Evolutionary conservation across 2,797 vertebrate genomes (phyloP).

Genomic region (Crenuchus spilurus): DNA sequence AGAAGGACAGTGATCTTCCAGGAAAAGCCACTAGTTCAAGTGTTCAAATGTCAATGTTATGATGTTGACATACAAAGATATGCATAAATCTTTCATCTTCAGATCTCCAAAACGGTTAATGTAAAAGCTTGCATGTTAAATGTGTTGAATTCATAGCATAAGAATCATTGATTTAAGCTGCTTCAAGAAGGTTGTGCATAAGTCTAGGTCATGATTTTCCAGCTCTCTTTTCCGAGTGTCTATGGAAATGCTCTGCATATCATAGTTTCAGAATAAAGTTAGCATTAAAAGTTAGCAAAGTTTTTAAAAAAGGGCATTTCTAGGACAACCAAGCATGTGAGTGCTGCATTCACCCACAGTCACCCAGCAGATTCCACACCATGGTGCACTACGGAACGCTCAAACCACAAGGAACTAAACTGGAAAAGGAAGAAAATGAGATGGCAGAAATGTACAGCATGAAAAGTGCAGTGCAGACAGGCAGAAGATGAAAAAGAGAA

Average conservation of each 20-base stretch:
- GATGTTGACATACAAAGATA: neutral
- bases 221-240: neutral
- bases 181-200: too few species aligned
- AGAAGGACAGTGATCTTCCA: neutral
- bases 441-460: conserved; percentile 20
- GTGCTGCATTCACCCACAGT: neutral
- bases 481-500: neutral
- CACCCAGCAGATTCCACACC: neutral
- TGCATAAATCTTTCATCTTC: neutral
- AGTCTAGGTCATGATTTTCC: neutral
- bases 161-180: too few species aligned
- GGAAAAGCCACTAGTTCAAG: neutral
- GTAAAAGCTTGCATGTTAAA: neutral
- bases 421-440: neutral
- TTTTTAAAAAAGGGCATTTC: neutral
- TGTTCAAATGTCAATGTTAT: neutral
- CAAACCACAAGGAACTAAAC: conserved; percentile 23
- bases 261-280: neutral
- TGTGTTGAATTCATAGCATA: neutral
- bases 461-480: conserved; percentile 14
- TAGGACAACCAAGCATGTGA: neutral
- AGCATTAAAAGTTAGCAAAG: too few species aligned
- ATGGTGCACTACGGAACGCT: neutral
- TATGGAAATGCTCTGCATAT: neutral
- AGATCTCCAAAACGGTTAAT: neutral